Evolutionary conservation across 2,113 vertebrate genomes (phyloP).

Genomic region (Microcebus lehilahytsara): DNA sequence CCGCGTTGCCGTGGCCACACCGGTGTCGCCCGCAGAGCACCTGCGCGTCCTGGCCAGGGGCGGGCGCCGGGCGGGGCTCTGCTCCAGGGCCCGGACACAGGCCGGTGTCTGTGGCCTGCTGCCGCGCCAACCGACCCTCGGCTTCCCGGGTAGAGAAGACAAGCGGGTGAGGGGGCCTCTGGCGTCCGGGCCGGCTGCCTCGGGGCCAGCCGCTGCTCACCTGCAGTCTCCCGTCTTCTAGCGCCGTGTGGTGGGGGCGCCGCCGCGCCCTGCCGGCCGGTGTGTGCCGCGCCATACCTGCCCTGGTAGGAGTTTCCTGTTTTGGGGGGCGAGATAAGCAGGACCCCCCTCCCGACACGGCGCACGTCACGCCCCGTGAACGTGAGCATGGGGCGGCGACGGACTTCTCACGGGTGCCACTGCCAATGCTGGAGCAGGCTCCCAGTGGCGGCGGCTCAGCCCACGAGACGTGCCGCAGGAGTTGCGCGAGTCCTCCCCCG

Average conservation of each 20-base stretch:
- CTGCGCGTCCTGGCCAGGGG: not conserved
- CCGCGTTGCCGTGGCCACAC: rapidly evolving
- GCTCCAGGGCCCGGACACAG: not conserved
- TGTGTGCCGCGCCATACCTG: not conserved
- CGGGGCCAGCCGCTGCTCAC: no score
- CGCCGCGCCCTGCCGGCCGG: not conserved
- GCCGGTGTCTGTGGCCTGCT: not conserved
- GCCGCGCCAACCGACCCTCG: rapidly evolving
- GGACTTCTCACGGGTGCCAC: rapidly evolving
- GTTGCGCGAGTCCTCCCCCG: no score
- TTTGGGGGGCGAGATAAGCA: not conserved
- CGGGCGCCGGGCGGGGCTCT: not conserved
- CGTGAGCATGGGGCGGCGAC: not conserved
- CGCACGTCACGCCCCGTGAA: rapidly evolving
- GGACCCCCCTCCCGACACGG: not conserved
- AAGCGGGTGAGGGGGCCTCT: no score
- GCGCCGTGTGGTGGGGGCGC: no score
- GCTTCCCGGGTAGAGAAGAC: not conserved
- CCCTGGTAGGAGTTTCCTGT: rapidly evolving
- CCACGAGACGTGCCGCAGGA: no score
- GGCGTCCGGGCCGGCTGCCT: not conserved
- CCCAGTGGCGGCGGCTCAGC: rapidly evolving
- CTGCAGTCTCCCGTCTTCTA: no score
- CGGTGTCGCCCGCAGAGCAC: not conserved
- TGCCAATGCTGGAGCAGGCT: not conserved